Conservation (phyloP, 64 coral and sea anemone genomes). For the Pocillopora damicornis region DNA sequence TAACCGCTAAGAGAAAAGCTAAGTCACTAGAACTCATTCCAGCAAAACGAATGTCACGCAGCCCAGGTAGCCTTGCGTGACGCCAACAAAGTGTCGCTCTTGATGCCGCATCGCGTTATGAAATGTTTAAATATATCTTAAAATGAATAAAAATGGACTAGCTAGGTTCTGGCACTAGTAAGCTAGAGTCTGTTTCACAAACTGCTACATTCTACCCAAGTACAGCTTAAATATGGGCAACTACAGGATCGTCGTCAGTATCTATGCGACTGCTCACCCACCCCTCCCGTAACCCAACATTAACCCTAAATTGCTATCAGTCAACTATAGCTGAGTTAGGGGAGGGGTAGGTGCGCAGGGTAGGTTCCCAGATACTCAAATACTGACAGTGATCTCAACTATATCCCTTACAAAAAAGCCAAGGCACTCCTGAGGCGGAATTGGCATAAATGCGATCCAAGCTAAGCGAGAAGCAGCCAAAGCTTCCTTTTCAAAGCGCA, state of each 20-base stretch:
- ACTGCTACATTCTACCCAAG: too few species aligned
- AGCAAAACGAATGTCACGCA: neutral
- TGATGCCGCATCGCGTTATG: neutral
- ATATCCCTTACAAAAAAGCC: neutral
- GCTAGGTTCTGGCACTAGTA: neutral
- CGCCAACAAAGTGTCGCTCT: too few species aligned
- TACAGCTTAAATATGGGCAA: too few species aligned
- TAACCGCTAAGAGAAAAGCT: neutral
- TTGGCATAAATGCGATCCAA: neutral
- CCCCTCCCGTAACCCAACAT: too few species aligned
- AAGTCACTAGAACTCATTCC: neutral
- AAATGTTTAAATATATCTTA: slow-evolving; percentile 5
- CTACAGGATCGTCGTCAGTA: too few species aligned
- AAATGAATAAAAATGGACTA: neutral
- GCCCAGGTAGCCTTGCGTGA: too few species aligned
- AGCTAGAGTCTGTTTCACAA: neutral
- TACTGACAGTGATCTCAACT: too few species aligned
- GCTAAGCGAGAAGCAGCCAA: neutral
- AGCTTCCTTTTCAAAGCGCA: neutral
- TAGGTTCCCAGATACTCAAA: too few species aligned
- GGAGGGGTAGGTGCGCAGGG: too few species aligned
- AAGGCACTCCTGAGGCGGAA: neutral
- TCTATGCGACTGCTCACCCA: too few species aligned
- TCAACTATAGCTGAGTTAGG: too few species aligned
- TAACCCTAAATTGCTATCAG: too few species aligned